phyloP scores from a whole-genome alignment of 2,113 vertebrate species.

The Microcebus griseorufus region DNA sequence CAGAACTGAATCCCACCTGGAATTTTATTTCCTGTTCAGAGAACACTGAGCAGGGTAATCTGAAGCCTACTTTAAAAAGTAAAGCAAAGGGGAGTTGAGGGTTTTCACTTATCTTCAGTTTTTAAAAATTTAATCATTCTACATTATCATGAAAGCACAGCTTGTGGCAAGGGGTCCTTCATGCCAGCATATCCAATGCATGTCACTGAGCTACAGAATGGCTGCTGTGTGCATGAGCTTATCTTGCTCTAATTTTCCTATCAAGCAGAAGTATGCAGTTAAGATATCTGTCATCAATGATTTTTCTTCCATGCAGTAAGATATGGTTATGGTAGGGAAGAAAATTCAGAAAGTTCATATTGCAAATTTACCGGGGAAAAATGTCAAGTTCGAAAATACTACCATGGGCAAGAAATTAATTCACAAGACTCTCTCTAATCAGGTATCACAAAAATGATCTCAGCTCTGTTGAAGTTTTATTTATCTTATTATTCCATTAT shows the following conservation, averaged over 20 bases:
- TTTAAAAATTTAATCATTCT: neutral
- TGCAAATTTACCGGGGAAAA: slow-evolving; percentile 67
- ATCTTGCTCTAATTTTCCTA: slow-evolving; percentile 73
- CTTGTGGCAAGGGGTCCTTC: slow-evolving; percentile 48
- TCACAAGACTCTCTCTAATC: slow-evolving; percentile 67
- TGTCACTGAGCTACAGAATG: neutral
- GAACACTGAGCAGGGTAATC: neutral
- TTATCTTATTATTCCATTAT: slow-evolving; percentile 33
- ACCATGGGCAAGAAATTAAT: slow-evolving; percentile 70
- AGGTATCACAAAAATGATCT: slow-evolving; percentile 69
- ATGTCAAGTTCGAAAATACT: slow-evolving; percentile 78
- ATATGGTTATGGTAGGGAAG: slow-evolving; percentile 58
- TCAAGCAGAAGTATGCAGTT: slow-evolving; percentile 72
- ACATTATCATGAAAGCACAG: neutral
- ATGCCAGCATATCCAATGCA: neutral
- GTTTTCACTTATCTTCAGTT: neutral
- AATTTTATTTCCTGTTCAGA: slow-evolving; percentile 29
- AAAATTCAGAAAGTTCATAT: slow-evolving; percentile 73
- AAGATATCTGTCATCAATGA: slow-evolving; percentile 74
- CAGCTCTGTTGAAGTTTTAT: slow-evolving; percentile 52
- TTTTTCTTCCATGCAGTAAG: slow-evolving; percentile 72
- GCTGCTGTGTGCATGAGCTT: neutral
- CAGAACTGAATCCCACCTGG: neutral
- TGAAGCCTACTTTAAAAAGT: neutral
- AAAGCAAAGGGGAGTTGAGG: neutral